These are phyloP conservation scores for Lordiphosa clarofinis DNA, from an alignment of 1,140 invertebrate genomes.

Conservation along the genomic window DNA sequence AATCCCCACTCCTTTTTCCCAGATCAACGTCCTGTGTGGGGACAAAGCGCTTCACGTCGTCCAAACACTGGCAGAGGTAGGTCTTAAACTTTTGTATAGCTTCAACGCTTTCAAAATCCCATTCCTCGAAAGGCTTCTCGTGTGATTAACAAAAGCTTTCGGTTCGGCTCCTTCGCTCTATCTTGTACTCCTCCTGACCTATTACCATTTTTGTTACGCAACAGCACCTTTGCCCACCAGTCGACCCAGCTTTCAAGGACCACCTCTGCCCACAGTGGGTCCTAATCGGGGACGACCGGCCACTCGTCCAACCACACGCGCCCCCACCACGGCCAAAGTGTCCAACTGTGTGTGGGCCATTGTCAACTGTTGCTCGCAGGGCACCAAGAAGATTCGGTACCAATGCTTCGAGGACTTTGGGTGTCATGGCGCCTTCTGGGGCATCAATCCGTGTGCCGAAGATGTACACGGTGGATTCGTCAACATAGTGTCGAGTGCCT, in stretches of 20 bases:
- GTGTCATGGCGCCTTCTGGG: conserved; percentile 84
- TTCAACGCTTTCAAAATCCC: not conserved
- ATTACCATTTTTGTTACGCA: conserved; percentile 23
- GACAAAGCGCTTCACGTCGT: not conserved
- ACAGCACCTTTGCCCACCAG: not conserved
- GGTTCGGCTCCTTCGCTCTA: conserved; percentile 12
- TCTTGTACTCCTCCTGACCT: conserved; percentile 16
- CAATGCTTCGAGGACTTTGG: conserved; percentile 85
- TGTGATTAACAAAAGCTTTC: conserved; percentile 26
- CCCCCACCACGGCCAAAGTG: conserved; percentile 68
- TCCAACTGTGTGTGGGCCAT: conserved; percentile 84
- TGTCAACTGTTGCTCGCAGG: conserved; percentile 83
- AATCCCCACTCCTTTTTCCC: not conserved
- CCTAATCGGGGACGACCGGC: conserved; percentile 1
- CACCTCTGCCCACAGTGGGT: not conserved
- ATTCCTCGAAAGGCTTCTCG: conserved; percentile 1
- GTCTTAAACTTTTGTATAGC: not conserved
- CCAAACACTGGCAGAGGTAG: conserved; percentile 12
- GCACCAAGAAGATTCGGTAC: conserved; percentile 77
- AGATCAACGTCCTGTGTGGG: conserved; percentile 13
- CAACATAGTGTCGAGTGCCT: conserved; percentile 20
- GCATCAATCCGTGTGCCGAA: conserved; percentile 82
- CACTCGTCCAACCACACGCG: not conserved
- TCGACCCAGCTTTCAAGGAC: not conserved
- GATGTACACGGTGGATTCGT: conserved; percentile 74